phyloP scores from a whole-genome alignment of 2,888 invertebrate species.

The Ischnura elegans region DNA sequence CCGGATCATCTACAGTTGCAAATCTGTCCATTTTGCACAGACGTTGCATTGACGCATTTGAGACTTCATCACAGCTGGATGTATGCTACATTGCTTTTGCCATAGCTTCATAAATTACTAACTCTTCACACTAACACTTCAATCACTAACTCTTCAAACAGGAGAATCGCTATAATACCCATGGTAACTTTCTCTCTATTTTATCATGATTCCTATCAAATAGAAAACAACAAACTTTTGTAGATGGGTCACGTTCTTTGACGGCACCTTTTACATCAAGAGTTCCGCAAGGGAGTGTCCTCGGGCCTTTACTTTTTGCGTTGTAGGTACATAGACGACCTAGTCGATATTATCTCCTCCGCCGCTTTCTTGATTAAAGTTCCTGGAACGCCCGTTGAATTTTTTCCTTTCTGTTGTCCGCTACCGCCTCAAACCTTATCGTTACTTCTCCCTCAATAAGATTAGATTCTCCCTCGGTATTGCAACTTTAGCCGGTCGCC shows the following conservation, averaged over 20 bases:
- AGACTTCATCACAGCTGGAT: background rate
- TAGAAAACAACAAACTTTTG: background rate
- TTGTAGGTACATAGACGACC: background rate
- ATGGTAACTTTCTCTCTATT: background rate
- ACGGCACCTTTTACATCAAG: background rate
- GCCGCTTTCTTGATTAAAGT: no score
- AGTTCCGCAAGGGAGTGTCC: slow-evolving; percentile 3
- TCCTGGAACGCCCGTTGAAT: no score
- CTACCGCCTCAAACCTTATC: no score
- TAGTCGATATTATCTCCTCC: background rate
- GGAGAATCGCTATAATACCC: slow-evolving; percentile 18
- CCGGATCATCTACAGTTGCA: background rate
- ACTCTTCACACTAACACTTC: background rate
- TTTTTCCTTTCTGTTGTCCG: no score
- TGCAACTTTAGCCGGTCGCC: no score
- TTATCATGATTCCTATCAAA: background rate
- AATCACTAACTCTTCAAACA: background rate
- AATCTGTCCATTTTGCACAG: background rate
- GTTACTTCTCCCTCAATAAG: no score
- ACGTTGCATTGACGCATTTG: background rate
- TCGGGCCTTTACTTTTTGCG: background rate
- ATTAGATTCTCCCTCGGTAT: no score
- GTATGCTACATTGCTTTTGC: background rate
- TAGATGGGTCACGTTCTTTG: background rate
- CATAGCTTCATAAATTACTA: no score